phyloP scores from a whole-genome alignment of 2,888 invertebrate genomes.

The Lasioglossum zephyrum region DNA sequence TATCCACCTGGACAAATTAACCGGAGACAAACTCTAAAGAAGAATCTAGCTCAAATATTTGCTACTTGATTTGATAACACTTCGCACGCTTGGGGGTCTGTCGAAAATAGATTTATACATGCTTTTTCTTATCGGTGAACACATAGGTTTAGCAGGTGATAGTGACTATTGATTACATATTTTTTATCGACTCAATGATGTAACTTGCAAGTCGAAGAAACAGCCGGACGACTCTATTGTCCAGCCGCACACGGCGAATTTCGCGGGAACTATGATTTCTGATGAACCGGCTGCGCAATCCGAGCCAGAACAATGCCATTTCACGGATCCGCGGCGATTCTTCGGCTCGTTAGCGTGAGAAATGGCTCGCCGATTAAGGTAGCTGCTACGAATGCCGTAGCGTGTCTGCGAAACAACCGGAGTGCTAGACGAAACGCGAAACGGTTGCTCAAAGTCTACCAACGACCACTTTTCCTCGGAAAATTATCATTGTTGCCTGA shows the following conservation, averaged over 20 bases:
- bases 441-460: neutral
- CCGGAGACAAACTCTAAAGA: too few relatives aligned
- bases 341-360: conserved; percentile 47
- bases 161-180: too few relatives aligned
- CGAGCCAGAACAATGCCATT: conserved; percentile 54
- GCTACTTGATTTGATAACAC: too few relatives aligned
- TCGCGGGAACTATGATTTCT: conserved; percentile 75
- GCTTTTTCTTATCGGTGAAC: too few relatives aligned
- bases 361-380: conserved; percentile 33
- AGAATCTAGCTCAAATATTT: too few relatives aligned
- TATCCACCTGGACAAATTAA: too few relatives aligned
- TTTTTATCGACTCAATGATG: neutral
- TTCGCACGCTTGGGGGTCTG: too few relatives aligned
- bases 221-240: conserved; percentile 71
- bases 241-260: conserved; percentile 53
- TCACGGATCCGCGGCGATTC: conserved; percentile 45
- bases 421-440: neutral
- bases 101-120: too few relatives aligned
- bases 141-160: too few relatives aligned
- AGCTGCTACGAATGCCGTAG: neutral
- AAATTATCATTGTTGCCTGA: neutral
- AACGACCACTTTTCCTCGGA: neutral
- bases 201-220: too few relatives aligned
- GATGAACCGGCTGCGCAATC: conserved; percentile 63
- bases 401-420: neutral